A percentile compares a stretch with the other conserved stretches of the same genome.
Conservation (phyloP, 2,113 vertebrate species). For the Anthoscopus minutus region DNA sequence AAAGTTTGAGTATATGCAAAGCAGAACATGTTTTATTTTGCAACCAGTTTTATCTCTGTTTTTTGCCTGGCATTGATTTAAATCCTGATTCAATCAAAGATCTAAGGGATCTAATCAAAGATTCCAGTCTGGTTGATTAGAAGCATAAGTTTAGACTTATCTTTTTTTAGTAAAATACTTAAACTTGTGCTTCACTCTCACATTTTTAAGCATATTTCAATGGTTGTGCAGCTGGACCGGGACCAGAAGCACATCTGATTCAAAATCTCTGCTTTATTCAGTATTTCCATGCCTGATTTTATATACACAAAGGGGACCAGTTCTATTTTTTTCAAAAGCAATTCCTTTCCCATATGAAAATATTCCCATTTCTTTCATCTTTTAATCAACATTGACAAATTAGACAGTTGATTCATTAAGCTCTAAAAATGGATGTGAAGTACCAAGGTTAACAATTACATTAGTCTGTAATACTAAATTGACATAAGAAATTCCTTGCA, state of each 20-base stretch:
- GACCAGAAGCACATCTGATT: background rate
- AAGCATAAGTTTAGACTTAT: constrained; percentile 27
- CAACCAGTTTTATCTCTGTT: background rate
- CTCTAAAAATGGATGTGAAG: constrained; percentile 37
- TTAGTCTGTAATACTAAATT: constrained; percentile 45
- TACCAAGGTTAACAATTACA: constrained; percentile 56
- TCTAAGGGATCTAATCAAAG: constrained; percentile 22
- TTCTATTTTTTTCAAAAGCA: constrained; percentile 37
- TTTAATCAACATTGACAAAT: constrained; percentile 61
- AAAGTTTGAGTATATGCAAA: background rate
- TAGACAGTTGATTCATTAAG: constrained; percentile 51
- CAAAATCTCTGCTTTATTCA: background rate
- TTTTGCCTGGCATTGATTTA: constrained; percentile 29
- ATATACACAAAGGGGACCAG: background rate
- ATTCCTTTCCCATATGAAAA: constrained; percentile 23
- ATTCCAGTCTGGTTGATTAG: constrained; percentile 22
- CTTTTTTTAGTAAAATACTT: constrained; percentile 18
- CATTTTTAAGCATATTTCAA: background rate
- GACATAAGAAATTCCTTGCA: constrained; percentile 52
- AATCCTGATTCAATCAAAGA: constrained; percentile 25
- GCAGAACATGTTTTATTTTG: background rate
- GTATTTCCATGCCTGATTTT: constrained; percentile 5
- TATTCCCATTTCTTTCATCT: constrained; percentile 47
- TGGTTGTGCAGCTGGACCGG: background rate
- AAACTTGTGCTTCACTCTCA: background rate